phyloP scores from a whole-genome alignment of 2,797 vertebrate genomes.

The Gallinago solitaria region DNA sequence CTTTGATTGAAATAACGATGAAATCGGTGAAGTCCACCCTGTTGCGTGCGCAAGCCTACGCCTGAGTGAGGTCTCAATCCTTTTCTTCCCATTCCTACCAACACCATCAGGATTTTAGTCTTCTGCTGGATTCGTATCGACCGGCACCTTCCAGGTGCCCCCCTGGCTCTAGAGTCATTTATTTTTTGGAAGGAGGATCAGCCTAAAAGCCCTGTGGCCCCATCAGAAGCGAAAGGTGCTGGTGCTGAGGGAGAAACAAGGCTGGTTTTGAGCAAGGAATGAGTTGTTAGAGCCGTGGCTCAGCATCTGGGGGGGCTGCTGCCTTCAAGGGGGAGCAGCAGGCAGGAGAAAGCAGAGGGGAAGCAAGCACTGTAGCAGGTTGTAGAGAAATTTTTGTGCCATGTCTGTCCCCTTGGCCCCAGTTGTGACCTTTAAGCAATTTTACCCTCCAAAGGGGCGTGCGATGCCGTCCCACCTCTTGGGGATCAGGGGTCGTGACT shows the following conservation, averaged over 20 bases:
- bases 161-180: neutral
- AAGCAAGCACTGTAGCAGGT: neutral
- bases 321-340: neutral
- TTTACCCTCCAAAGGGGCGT: neutral
- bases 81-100: neutral
- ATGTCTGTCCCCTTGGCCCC: neutral
- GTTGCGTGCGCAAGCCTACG: fast-evolving
- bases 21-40: neutral
- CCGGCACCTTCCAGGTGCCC: fast-evolving
- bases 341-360: neutral
- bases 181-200: neutral
- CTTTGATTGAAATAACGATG: fast-evolving
- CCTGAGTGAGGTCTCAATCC: neutral
- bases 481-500: neutral
- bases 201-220: fast-evolving
- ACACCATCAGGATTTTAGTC: neutral
- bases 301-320: neutral
- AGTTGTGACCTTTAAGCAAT: neutral
- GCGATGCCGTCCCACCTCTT: neutral
- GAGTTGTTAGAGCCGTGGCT: neutral
- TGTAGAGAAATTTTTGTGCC: neutral
- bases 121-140: neutral
- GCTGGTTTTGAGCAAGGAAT: neutral
- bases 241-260: neutral
- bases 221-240: neutral